Evolutionary conservation across 2,888 invertebrate genomes (phyloP), one percentile per base, ranked within the genome.

Genomic region (Drosophila suboccidentalis): DNA sequence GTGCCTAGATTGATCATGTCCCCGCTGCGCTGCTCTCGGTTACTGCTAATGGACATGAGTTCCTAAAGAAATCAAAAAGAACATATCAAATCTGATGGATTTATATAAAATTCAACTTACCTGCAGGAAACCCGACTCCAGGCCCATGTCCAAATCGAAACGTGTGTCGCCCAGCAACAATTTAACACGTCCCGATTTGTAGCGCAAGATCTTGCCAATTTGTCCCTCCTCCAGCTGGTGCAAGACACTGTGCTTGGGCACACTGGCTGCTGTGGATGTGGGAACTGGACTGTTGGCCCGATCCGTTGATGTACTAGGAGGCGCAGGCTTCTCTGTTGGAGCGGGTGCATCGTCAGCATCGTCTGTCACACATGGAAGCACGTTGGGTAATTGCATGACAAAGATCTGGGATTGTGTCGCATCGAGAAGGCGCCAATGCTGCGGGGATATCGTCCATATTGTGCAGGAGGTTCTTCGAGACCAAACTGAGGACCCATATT

Each of bases 131-230:
- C 94, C 94, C 0, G 94, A 91, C 59, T 94, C 94, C 0, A 94
- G 94, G 15, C 95, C 95, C 72, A 94, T 92, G 49, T 93, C 93
- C 9, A 95, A 93, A 91, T 95, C 95, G 76, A 94, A 95, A 19
- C 92, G 88, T 0, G 94, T 94, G 65, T 94, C 94, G 0, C 95
- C 95, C 0, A 95, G 92, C 10, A 92, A 80, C 8, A 95, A 90
- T 53, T 94, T 94, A 49, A 94, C 94, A 66, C 94, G 93, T 0
- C 95, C 95, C 0, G 95, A 95, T 44, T 93, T 94, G 80, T 94
- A 95, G 15, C 95, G 93, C 39, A 93, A 85, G 69, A 95, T 90
- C 78, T 94, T 94, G 0, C 95, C 95, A 36, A 95, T 93, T 73
- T 93, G 93, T 0, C 95, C 95, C 74, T 95, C 95, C 70, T 94